Evolutionary conservation across 1,140 invertebrate genomes (phyloP), one percentile per base, ranked within the genome.

Genomic region (Drosophila ambigua): DNA sequence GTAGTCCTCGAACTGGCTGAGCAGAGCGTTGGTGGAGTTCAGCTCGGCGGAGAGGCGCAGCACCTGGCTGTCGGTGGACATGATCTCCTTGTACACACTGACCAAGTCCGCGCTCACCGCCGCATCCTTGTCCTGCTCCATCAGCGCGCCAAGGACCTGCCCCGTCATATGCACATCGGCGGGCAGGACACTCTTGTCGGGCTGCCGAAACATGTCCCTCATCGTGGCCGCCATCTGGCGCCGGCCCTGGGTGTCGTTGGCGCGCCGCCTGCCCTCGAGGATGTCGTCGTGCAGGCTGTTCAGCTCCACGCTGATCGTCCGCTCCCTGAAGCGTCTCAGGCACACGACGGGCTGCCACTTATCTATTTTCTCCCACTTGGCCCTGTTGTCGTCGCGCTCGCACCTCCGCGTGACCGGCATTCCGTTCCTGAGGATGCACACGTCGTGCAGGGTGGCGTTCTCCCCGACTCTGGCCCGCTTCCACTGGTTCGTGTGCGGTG

Each of bases 131-230:
- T 75, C 50, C n/a, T 78, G 57, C 11, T 72, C 72, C 52, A 79
- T 65, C 8, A 91, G 60, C 2, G 54, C 46, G 5, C 58, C 57
- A 0, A 91, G 58, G 24, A 91, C 76, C 46, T 85, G 78, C 0
- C 69, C 63, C 0, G 83, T 79, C n/a, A 90, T 39, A 45, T 90
- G 81, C 1, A 91, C 75, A 73, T 91, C 90, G 5, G 75, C 83
- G 3, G 90, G 87, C 9, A 90, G 45, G 0, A 91, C 2, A 2
- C 66, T 73, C 7, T 60, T 53, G 6, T 89, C 57, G 1, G 20
- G 44, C 31, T 76, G 57, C 0, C 69, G 49, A 9, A 91, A 77
- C 49, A 91, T 79, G 2, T 44, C 49, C 2, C 83, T 51, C 62
- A 91, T 64, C 0, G 57, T 39, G 1, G 61, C 46, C 0, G 75